Evolutionary conservation across 2,888 invertebrate genomes (phyloP).

Genomic region (Scaptomyza caliginosa): DNA sequence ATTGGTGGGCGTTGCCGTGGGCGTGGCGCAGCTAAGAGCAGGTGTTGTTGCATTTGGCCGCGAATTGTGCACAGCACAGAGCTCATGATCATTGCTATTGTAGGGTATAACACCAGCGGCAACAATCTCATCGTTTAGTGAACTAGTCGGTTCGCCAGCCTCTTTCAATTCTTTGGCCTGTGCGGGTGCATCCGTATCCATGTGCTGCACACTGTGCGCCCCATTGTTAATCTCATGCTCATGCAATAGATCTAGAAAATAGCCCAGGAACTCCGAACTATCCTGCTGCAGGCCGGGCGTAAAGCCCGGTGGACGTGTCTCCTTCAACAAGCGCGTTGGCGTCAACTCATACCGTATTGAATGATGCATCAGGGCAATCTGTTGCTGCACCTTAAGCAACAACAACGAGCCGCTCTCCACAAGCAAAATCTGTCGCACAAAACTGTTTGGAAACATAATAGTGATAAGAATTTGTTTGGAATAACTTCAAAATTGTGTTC

Average conservation of each 20-base stretch:
- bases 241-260: constrained; percentile 86
- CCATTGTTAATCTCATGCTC: constrained; percentile 87
- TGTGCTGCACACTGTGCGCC: constrained; percentile 30
- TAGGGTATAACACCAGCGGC: constrained; percentile 63
- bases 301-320: constrained; percentile 91
- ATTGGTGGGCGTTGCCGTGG: constrained; percentile 49
- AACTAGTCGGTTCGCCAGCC: not conserved
- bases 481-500: not conserved
- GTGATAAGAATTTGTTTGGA: not conserved
- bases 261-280: constrained; percentile 93
- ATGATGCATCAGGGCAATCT: constrained; percentile 90
- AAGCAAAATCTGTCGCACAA: constrained; percentile 88
- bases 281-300: constrained; percentile 92
- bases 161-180: constrained; percentile 22
- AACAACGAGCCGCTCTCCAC: constrained; percentile 86
- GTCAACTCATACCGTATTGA: constrained; percentile 88
- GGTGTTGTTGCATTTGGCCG: constrained; percentile 18
- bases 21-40: constrained; percentile 26
- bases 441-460: constrained; percentile 83
- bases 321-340: constrained; percentile 89
- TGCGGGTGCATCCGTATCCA: constrained; percentile 9
- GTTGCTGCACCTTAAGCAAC: constrained; percentile 88
- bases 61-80: constrained; percentile 31
- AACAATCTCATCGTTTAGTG: constrained; percentile 47
- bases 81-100: constrained; percentile 54